Evolutionary conservation across 92 coral and sea anemone species (phyloP), one percentile per base, ranked within the genome.

Genomic region (Epizoanthus stellaris): DNA sequence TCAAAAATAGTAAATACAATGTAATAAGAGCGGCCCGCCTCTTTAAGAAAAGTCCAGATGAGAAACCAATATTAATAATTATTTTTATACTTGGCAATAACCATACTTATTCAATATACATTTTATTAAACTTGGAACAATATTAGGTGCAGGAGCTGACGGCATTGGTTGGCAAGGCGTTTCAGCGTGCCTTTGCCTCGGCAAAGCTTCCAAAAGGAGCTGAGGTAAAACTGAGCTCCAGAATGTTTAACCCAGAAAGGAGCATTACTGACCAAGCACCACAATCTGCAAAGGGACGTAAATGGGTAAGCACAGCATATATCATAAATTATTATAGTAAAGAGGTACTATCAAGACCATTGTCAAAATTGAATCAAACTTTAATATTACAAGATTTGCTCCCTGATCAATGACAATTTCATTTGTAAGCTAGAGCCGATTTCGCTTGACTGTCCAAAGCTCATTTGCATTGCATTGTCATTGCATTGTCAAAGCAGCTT

Each of bases 141-240:
- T 23, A 60, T 9, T 64, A 94, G 98, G 98, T 90, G 8, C 93
- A 89, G 62, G 94, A 82, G n/a, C 65, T 94, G 72, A 92, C 98
- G 52, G 95, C 95, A 0, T 60, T 94, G 89, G 80, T 94, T 15
- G 98, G 98, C 70, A 94, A 92, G 62, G 95, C 98, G 20, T 94
- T 94, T 81, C 92, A 94, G 58, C 61, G 87, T 17, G 98, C 98
- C 58, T 94, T 94, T 92, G 90, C 98, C 21, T 86, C 91, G 20
- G 87, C 98, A 71, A 94, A 92, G 80, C 87, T 85, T 53, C 93
- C 95, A 12, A 65, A 86, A 8, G 88, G 88, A 19, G 77, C 88
- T 42, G 88, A 80, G 36, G 81, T 83, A 14, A 87, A 82, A 45
- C 20, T 86, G 70, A 87, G 76, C 4, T 87, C 90, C 2, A 23